Base-by-base conservation (phyloP, 2,113 vertebrate species). In the Numida meleagris region DNA sequence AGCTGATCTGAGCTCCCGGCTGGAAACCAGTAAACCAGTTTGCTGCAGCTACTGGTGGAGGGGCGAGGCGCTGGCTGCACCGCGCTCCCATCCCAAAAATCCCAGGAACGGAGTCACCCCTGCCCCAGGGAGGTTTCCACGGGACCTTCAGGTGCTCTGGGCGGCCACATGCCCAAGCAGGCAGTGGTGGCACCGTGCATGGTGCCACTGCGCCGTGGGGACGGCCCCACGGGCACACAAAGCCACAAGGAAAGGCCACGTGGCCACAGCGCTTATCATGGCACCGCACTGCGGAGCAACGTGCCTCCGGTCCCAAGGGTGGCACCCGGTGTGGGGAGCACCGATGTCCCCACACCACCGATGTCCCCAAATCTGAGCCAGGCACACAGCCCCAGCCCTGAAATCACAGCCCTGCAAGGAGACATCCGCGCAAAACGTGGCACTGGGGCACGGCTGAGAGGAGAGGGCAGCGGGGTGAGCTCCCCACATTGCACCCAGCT, bases 21-120 rank as follows among this genome's bases (percentile, higher is more conserved):
- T 96, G 92, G 86, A 90, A 95, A 92, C 86, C 94, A 92, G 91
- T 83, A 90, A 95, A 92, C 86, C 94, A 92, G 91, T 83, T 92
- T 0, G 17, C 57, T 4, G 2, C 70, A 93, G 90, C 92, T 94
- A 88, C 94, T 88, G 92, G 88, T 59, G 66, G 51, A 95, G 57
- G 77, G 51, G 10, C 3, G 33, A 87, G 71, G 43, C 86, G 53
- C 75, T 8, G 8, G 65, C 23, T 29, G 24, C 73, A 65, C 73
- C 27, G 10, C 8, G 7, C 51, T 81, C 70, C 34, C 74, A 34
- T n/a, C 38, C 40, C 53, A 25, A n/a, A 17, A 42, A 43, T 29
- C 53, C 21, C 31, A 8, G 46, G 61, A 61, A 34, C 21, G 7
- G 29, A 51, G 76, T 59, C 76, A 50, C 75, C 46, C 34, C 29